Base-by-base conservation (phyloP, 2,797 vertebrate genomes). In the Spea hammondii region DNA sequence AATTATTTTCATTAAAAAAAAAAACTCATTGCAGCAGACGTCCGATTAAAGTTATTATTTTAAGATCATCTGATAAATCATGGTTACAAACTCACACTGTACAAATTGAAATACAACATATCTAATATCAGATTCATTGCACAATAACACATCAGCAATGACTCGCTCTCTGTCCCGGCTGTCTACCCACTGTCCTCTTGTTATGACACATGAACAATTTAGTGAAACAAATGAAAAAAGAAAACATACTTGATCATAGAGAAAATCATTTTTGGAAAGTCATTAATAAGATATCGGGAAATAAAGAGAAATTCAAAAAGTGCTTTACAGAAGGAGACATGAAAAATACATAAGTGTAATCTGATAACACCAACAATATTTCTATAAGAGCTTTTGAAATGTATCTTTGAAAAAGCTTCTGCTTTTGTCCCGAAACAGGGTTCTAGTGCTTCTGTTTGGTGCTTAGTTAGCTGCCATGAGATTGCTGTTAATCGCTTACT, bases 51-150 rank as follows among this genome's bases (percentile, higher is more conserved):
- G 48, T 60, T 60, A 60, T 72, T 60, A 48, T 72, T 14, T 14
- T 62, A 72, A 32, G 14, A 72, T 48, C 12, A 48, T 62, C 62
- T 13, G 47, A 62, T 60, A 13, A 60, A 72, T 72, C 70, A 72
- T 6, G 11, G 13, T 72, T 62, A 72, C 70, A 72, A 72, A 46
- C 48, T 60, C 47, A 60, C 70, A 49, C 17, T 60, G 45, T 48
- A 57, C 10, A 11, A 9, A 47, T 47, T 70, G 50, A 70, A 55
- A 50, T 44, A n/a, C 14, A 55, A 53, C 50, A 17, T 55, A 55
- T 70, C 69, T 45, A 70, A 70, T 12, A 55, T 4, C 17, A 45
- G 69, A 70, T 54, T 54, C 17, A 70, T 70, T 54, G 32, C 69
- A 57, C 50, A 54, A 55, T 70, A 76, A 67, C 12, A 54, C 13